Base-by-base conservation (phyloP, 2,797 vertebrate genomes). In the Acanthurus lineatus region DNA sequence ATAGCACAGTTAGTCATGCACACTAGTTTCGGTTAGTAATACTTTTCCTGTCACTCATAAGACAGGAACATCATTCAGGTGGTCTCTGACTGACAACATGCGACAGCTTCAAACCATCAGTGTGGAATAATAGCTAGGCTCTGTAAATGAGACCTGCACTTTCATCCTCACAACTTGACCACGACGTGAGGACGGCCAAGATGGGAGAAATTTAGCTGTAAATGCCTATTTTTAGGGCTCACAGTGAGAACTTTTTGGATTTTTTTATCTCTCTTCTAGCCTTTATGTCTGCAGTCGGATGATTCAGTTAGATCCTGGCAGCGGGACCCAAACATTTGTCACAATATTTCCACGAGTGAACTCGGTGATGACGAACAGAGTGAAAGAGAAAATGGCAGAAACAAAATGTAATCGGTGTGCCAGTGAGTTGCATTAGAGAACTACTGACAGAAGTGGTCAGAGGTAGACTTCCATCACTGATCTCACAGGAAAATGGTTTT, bases 361-460 rank as follows among this genome's bases (percentile, higher is more conserved):
- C 17, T 42, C 7, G 9, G 44, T 9, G 6, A 45, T 20, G 49
- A 57, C 38, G 38, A 64, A 9, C 56, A 56, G 47, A 54, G 47
- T 4, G 1, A 20, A 42, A 40, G 56, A 32, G 51, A 12, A 72
- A 66, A 75, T 35, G 53, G 32, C 64, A 79, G 62, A 53, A 68
- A 80, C 56, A 83, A 70, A 80, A 61, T 66, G 67, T 57, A 75
- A 62, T 54, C 69, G 59, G 20, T 48, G 59, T 19, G 52, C 8
- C 45, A 44, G 28, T 52, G 48, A 61, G 51, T 56, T 14, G 20
- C 25, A 49, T 14, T 15, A 70, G 58, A 58, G 59, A 64, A 32
- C 28, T 32, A 32, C 28, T 32, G 28, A 32, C 28, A 32, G 28
- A 32, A 32, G 28, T 32, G 28, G 28, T 32, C 28, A 58, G 56